Evolutionary conservation across 2,113 vertebrate genomes (phyloP), one percentile per base, ranked within the genome.

Genomic region (Vulpes lagopus): DNA sequence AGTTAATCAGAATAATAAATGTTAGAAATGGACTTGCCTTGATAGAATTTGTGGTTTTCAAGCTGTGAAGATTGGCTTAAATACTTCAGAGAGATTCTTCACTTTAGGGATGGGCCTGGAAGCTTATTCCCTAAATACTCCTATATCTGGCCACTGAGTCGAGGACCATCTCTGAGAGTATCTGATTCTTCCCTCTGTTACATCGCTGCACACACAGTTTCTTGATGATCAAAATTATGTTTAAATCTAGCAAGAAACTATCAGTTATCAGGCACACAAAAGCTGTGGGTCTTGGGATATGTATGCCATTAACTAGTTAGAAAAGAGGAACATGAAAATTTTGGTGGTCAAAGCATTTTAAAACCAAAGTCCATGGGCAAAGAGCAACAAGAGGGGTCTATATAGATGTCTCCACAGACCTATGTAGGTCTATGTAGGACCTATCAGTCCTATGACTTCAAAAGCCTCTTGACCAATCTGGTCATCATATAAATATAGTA

Each of bases 1-100:
- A 93, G 86, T 94, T 94, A 79, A 59, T 96, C 57, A 79, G 79
- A 43, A 78, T 73, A 89, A n/a, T 38, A 90, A 97, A 89, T 55
- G 92, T 27, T 88, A 80, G 86, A 85, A 88, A 93, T 89, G 88
- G 73, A 67, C 51, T 86, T 30, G 94, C 23, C 15, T 17, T 32
- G 76, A 81, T 38, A 32, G 92, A 94, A 89, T 92, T 62, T 20
- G 2, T 86, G 74, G 55, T 74, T 95, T 89, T 93, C 10, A 62
- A 73, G 64, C 25, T 84, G 59, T 15, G 59, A 73, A 35, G 53
- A 27, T 38, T 22, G 67, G 71, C 35, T 79, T 64, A 83, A 91
- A 43, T n/a, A 69, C 62, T 30, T 82, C 49, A 83, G 89, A 90
- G 30, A 82, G 43, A 73, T 62, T n/a, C n/a, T 67, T 60, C 14